These are phyloP conservation scores for Hylia prasina DNA, from an alignment of 2,113 vertebrate genomes.

Conservation along the genomic window DNA sequence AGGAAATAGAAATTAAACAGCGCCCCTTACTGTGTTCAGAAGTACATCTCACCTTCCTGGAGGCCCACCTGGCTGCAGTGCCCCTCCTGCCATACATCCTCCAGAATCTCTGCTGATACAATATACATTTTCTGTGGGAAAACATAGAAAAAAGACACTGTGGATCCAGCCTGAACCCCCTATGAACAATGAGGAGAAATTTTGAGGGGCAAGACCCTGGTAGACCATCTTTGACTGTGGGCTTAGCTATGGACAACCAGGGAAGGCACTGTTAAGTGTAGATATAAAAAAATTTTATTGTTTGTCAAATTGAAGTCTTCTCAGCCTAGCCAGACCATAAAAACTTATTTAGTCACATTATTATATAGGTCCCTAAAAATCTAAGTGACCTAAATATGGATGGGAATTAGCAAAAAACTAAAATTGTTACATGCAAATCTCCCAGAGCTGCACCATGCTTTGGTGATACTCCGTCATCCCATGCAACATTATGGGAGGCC, in stretches of 20 bases:
- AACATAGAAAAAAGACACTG: not conserved
- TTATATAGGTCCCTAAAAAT: not conserved
- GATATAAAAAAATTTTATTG: not conserved
- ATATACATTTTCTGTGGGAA: not conserved
- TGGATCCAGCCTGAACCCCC: not conserved
- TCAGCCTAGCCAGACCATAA: not conserved
- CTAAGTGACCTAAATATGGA: not conserved
- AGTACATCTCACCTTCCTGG: not conserved
- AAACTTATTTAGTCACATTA: not conserved
- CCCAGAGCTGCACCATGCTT: not conserved
- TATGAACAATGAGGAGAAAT: not conserved
- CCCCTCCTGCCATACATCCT: not conserved
- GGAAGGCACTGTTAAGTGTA: not conserved
- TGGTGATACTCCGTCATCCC: not conserved
- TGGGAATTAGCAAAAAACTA: not conserved
- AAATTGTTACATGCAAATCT: not conserved
- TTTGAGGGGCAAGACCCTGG: not conserved
- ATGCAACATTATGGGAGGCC: not conserved
- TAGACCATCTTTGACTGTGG: not conserved
- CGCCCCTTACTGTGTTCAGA: not conserved
- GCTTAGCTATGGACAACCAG: not conserved
- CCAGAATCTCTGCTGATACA: not conserved
- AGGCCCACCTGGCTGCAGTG: not conserved
- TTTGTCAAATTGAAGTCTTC: not conserved
- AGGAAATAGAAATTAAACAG: not conserved